Percentiles rank a stretch among this genome's conserved stretches.
These are phyloP conservation scores for Galbula dea DNA, from an alignment of 2,113 vertebrate genomes.

Conservation along the genomic window DNA sequence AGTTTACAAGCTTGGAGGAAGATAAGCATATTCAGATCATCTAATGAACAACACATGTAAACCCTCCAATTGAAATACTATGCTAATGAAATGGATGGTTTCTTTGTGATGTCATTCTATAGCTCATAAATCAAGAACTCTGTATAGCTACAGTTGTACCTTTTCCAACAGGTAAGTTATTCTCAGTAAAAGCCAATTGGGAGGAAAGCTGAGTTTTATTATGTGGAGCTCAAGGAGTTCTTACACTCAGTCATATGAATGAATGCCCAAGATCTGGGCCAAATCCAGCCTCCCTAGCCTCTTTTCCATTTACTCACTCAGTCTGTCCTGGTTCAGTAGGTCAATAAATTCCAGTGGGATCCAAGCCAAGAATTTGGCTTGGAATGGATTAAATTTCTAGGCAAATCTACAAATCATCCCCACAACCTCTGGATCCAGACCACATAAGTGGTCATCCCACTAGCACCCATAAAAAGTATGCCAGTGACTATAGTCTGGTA, in stretches of 20 bases:
- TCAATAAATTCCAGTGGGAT: constrained; percentile 49
- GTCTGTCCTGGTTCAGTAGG: constrained; percentile 51
- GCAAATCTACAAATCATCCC: constrained; percentile 27
- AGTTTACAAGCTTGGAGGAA: neutral
- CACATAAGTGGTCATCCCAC: neutral
- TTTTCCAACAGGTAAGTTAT: neutral
- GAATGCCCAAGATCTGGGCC: neutral
- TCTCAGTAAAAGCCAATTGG: neutral
- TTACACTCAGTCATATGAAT: neutral
- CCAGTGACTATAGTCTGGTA: neutral
- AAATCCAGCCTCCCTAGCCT: neutral
- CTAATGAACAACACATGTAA: neutral
- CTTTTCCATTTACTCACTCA: constrained; percentile 37
- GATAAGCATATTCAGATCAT: neutral
- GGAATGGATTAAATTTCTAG: constrained; percentile 43
- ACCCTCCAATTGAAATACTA: neutral
- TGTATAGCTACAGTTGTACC: neutral
- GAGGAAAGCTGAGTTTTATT: neutral
- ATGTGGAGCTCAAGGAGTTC: neutral
- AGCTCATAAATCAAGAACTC: neutral
- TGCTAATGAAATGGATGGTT: neutral
- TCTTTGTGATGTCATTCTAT: neutral
- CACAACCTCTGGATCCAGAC: neutral
- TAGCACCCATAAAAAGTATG: constrained; percentile 9
- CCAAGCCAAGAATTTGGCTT: constrained; percentile 42